Evolutionary conservation across 2,113 vertebrate species (phyloP).

Genomic region (Climacteris rufus): DNA sequence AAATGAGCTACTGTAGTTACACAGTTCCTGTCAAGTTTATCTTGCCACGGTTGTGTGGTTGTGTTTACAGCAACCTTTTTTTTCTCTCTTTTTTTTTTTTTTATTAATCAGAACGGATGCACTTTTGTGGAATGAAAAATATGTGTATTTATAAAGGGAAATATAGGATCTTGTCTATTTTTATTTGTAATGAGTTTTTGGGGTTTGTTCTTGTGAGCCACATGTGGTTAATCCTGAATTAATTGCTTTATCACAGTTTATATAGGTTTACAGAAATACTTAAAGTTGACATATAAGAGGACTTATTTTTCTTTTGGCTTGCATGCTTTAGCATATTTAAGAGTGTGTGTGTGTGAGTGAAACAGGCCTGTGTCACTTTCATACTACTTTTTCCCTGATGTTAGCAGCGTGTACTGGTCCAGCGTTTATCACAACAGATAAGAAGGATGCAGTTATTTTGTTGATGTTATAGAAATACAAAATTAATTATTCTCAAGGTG

Average conservation of each 20-base stretch:
- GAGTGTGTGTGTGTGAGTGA: not conserved
- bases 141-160: not conserved
- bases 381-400: not conserved
- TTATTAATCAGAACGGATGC: not conserved
- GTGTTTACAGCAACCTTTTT: not conserved
- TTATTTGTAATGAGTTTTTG: not conserved
- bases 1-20: constrained; percentile 6
- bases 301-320: not conserved
- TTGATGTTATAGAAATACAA: not conserved
- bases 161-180: not conserved
- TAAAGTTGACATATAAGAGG: not conserved
- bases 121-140: not conserved
- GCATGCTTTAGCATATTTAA: not conserved
- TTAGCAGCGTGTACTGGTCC: not conserved
- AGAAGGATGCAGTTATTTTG: not conserved
- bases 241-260: not conserved
- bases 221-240: not conserved
- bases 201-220: not conserved
- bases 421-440: not conserved
- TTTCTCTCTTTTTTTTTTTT: no score
- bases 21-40: constrained; percentile 51
- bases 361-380: not conserved
- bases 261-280: not conserved
- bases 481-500: not conserved
- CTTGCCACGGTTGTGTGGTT: not conserved